phyloP scores from a whole-genome alignment of 1,140 invertebrate genomes.

The Globodera rostochiensis region DNA sequence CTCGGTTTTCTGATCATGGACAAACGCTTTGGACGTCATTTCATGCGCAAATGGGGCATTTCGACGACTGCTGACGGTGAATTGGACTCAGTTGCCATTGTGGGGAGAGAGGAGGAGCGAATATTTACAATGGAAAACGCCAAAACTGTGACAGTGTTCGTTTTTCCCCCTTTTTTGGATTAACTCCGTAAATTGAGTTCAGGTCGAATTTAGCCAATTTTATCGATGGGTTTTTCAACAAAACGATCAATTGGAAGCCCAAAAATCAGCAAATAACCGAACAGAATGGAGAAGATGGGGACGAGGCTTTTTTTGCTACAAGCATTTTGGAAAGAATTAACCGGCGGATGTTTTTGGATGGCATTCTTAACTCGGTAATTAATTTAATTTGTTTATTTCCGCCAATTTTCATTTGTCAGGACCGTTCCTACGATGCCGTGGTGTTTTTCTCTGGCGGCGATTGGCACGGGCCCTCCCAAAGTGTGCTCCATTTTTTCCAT shows the following conservation, averaged over 20 bases:
- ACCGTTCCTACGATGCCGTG: slow-evolving; percentile 12
- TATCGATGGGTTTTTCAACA: slow-evolving; percentile 12
- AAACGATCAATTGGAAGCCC: slow-evolving; percentile 11
- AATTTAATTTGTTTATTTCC: no score
- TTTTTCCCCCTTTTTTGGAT: not conserved
- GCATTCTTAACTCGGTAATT: slow-evolving; percentile 14
- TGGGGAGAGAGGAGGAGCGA: slow-evolving; percentile 13
- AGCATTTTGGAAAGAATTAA: slow-evolving; percentile 18
- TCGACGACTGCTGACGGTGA: not conserved
- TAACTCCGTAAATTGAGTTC: not conserved
- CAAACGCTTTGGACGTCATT: slow-evolving; percentile 22
- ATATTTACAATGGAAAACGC: not conserved
- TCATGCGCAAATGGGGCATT: slow-evolving; percentile 22
- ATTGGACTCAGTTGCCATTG: slow-evolving; percentile 5
- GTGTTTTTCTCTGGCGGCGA: slow-evolving; percentile 23
- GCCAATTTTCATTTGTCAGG: not conserved
- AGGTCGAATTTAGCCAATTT: slow-evolving; percentile 8
- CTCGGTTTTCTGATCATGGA: slow-evolving; percentile 19
- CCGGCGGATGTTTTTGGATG: not conserved
- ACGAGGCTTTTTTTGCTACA: not conserved
- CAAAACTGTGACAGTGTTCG: not conserved
- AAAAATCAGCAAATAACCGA: slow-evolving; percentile 4
- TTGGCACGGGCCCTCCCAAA: slow-evolving; percentile 9
- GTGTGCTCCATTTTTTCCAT: slow-evolving; percentile 24
- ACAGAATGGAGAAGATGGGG: not conserved